Base-by-base conservation (phyloP, 2,113 vertebrate genomes). In the Morphnarchus princeps region DNA sequence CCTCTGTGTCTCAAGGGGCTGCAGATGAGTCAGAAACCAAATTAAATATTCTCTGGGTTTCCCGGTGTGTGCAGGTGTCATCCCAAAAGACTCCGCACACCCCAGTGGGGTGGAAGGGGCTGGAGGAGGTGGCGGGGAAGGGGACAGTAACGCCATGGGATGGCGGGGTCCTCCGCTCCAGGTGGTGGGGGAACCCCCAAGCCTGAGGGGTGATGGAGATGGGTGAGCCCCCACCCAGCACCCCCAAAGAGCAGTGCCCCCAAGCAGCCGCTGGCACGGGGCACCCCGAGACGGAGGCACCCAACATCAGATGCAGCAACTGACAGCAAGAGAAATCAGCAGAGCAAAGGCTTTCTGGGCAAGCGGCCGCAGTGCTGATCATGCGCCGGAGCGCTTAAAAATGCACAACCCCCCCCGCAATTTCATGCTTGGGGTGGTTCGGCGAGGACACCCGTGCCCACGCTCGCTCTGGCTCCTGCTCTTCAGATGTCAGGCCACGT, bases 281-380 rank as follows among this genome's bases (percentile, higher is more conserved):
- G 22, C 28, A 58, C 32, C 16, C 52, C 11, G 3, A 59, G 24
- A 58, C 26, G 55, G 62, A 74, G 67, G 66, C 52, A 49, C 36
- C 31, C 2, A 1, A 31, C 0, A 0, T 69, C 52, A 54, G 62
- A 67, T 62, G 66, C 24, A 40, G 74, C 0, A 1, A 12, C 19
- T 3, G 14, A 66, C 2, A 8, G 59, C 42, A 80, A 55, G 34
- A 78, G 55, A 63, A 82, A 85, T 57, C 3, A 2, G 18, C 43
- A 57, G 57, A 70, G 55, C 47, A 78, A 71, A 69, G 40, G 24
- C 47, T 91, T 79, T 80, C 76, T 73, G 42, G 66, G 63, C 72
- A 45, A 81, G 73, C 0, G 0, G 38, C 61, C 2, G 5, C 32
- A 28, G 52, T 25, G 47, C 42, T 77, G 32, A 71, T 93, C 45